Percentiles rank a stretch among this genome's conserved stretches.
phyloP scores from a whole-genome alignment of 2,888 invertebrate genomes.

The Palloptera scutellata region DNA sequence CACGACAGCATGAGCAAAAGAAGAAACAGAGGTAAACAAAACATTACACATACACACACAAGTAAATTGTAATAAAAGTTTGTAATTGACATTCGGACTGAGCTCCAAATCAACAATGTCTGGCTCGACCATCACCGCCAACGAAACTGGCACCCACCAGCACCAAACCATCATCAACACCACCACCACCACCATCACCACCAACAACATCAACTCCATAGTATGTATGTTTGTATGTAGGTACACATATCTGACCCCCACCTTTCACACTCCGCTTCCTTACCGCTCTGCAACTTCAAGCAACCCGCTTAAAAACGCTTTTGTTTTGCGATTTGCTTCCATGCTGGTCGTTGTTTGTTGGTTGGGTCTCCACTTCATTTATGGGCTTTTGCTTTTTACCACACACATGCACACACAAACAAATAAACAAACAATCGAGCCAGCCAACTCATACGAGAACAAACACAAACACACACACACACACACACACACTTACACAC shows the following conservation, averaged over 20 bases:
- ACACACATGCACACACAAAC: slow-evolving; percentile 2
- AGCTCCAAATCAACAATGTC: slow-evolving; percentile 40
- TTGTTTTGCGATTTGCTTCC: slow-evolving; percentile 33
- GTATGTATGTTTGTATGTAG: no score
- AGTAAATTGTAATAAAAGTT: slow-evolving; percentile 57
- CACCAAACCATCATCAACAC: no score
- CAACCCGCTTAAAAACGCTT: slow-evolving; percentile 18
- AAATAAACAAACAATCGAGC: neutral
- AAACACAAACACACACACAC: no score
- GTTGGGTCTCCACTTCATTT: slow-evolving; percentile 6
- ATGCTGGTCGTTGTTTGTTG: neutral
- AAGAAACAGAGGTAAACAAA: slow-evolving; percentile 5
- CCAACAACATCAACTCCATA: no score
- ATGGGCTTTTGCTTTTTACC: slow-evolving; percentile 17
- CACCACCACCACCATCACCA: no score
- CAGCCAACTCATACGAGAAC: no score
- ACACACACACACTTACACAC: neutral
- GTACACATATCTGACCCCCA: slow-evolving; percentile 41
- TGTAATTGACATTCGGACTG: slow-evolving; percentile 55
- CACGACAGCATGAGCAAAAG: neutral
- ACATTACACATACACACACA: slow-evolving; percentile 49
- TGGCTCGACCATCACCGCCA: neutral
- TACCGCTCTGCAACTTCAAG: slow-evolving; percentile 4
- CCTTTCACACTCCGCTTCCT: slow-evolving; percentile 32
- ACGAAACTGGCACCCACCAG: no score